These are phyloP conservation scores for Cassiopea andromeda DNA, from an alignment of 30 jellyfish, hydroid and myxozoan genomes.

Conservation along the genomic window DNA sequence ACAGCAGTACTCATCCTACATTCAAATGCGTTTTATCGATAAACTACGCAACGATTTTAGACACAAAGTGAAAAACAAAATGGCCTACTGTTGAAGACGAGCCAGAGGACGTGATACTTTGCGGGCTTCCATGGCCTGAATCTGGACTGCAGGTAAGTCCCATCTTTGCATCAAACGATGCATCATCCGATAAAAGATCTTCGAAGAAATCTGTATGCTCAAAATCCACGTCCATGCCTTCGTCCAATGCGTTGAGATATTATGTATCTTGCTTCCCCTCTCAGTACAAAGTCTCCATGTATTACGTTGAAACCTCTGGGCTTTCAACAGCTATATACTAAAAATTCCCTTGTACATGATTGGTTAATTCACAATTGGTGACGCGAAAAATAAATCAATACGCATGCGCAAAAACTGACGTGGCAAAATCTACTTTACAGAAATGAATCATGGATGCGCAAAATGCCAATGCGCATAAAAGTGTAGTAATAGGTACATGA, in stretches of 20 bases:
- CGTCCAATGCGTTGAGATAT: neutral
- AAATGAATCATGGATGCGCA: slow-evolving; percentile 66
- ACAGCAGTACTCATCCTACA: neutral
- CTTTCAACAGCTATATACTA: neutral
- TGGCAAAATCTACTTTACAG: slow-evolving; percentile 64
- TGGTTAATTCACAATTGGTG: slow-evolving; percentile 22
- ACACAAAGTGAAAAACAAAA: neutral
- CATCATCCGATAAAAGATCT: slow-evolving; percentile 57
- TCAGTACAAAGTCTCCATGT: neutral
- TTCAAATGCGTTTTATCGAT: neutral
- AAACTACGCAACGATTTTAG: neutral
- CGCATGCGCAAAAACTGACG: slow-evolving; percentile 74
- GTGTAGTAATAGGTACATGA: neutral
- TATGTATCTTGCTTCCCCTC: neutral
- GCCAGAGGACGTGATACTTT: slow-evolving; percentile 51
- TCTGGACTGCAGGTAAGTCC: slow-evolving; percentile 62
- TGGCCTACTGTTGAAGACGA: slow-evolving; percentile 72
- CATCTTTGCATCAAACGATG: slow-evolving; percentile 61
- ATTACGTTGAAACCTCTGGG: neutral
- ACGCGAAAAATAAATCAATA: slow-evolving; percentile 1
- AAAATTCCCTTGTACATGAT: slow-evolving; percentile 31
- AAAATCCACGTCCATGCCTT: slow-evolving; percentile 57
- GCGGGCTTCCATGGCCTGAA: slow-evolving; percentile 97
- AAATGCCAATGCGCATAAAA: slow-evolving; percentile 28
- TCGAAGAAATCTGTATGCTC: slow-evolving; percentile 62